These are phyloP conservation scores for Phenganax marumi DNA, from an alignment of 92 coral and sea anemone species.

Conservation along the genomic window DNA sequence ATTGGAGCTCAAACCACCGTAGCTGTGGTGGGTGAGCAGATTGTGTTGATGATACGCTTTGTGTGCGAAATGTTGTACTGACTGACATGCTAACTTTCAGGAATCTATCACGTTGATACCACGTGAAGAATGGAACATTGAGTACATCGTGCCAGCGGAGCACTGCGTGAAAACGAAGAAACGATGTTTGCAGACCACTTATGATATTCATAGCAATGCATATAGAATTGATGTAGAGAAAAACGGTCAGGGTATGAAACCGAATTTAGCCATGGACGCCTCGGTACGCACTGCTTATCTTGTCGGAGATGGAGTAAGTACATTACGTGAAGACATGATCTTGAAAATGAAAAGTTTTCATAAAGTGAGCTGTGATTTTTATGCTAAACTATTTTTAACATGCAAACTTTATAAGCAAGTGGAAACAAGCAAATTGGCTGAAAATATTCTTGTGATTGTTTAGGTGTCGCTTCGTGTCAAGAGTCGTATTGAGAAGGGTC, in stretches of 20 bases:
- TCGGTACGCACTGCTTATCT: constrained; percentile 66
- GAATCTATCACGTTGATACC: constrained; percentile 76
- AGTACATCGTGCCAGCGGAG: constrained; percentile 68
- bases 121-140: constrained; percentile 62
- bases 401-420: too few species aligned
- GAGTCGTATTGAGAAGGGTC: constrained; percentile 65
- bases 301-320: constrained; percentile 68
- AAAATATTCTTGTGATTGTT: constrained; percentile 4
- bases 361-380: too few species aligned
- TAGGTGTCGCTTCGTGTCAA: constrained; percentile 72
- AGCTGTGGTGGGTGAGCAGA: constrained; percentile 72
- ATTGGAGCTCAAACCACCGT: constrained; percentile 60
- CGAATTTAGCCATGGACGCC: constrained; percentile 57
- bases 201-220: constrained; percentile 56
- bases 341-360: too few species aligned
- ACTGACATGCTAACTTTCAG: constrained; percentile 37
- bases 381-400: too few species aligned
- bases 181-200: constrained; percentile 74
- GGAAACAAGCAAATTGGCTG: too few species aligned
- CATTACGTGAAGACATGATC: not conserved
- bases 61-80: not conserved
- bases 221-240: constrained; percentile 29
- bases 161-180: constrained; percentile 71
- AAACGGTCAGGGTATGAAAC: constrained; percentile 39
- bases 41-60: not conserved